phyloP scores from a whole-genome alignment of 2,888 invertebrate genomes.

The Sphaerophoria rueppellii region DNA sequence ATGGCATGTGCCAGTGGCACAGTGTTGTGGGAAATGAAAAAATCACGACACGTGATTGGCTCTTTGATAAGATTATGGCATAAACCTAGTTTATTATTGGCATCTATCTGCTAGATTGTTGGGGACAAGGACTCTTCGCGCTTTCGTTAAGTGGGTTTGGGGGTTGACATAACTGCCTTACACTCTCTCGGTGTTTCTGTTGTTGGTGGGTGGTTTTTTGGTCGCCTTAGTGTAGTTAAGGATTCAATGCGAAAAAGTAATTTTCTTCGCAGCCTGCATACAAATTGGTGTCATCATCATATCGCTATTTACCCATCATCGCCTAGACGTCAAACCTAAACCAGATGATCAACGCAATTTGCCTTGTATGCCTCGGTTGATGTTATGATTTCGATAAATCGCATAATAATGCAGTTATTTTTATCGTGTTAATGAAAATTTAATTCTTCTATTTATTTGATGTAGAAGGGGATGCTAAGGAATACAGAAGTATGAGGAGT shows the following conservation, averaged over 20 bases:
- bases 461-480: too few species aligned
- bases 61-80: slow-evolving; percentile 68
- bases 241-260: slow-evolving; percentile 63
- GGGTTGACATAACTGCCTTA: too few species aligned
- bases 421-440: slow-evolving; percentile 66
- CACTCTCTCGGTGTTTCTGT: neutral
- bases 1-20: slow-evolving; percentile 44
- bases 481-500: too few species aligned
- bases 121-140: slow-evolving; percentile 40
- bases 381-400: slow-evolving; percentile 64
- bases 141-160: slow-evolving; percentile 11
- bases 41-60: slow-evolving; percentile 67
- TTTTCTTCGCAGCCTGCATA: slow-evolving; percentile 70
- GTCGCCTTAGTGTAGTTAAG: too few species aligned
- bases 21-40: slow-evolving; percentile 51
- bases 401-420: slow-evolving; percentile 49
- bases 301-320: slow-evolving; percentile 8
- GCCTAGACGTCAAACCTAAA: neutral
- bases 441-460: slow-evolving; percentile 36
- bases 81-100: slow-evolving; percentile 69
- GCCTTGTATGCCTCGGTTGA: slow-evolving; percentile 24
- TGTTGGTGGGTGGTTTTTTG: neutral
- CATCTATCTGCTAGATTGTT: slow-evolving; percentile 1
- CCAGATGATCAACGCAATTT: slow-evolving; percentile 33
- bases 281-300: slow-evolving; percentile 65